These are phyloP conservation scores for Aspidoscelis tigris DNA, from an alignment of 2,113 vertebrate species.

Conservation along the genomic window DNA sequence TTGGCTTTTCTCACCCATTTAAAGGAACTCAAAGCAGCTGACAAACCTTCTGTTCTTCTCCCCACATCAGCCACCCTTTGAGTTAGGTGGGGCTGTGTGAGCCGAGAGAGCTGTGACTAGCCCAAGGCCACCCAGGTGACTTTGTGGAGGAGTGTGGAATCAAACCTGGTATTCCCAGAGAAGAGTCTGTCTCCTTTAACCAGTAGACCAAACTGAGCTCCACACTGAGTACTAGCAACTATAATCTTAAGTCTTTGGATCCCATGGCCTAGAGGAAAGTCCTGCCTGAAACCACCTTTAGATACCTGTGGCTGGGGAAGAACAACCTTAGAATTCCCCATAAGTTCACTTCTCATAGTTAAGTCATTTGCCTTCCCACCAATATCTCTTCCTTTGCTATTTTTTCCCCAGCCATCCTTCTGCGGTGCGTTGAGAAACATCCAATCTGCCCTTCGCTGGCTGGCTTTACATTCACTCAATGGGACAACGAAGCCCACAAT, in stretches of 20 bases:
- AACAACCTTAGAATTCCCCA: neutral
- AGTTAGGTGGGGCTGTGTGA: too few species aligned
- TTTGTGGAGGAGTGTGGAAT: too few species aligned
- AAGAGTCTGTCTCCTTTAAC: neutral
- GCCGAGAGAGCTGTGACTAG: too few species aligned
- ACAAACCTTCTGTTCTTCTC: too few species aligned
- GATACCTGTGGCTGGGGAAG: neutral
- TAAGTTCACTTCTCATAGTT: neutral
- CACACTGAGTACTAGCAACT: neutral
- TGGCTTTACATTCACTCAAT: slow-evolving; percentile 88
- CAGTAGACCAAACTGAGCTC: neutral
- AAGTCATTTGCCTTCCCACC: too few species aligned
- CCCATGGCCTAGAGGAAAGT: neutral
- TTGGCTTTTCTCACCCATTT: too few species aligned
- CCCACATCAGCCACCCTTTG: too few species aligned
- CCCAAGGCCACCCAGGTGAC: too few species aligned
- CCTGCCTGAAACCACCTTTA: neutral
- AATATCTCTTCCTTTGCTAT: neutral
- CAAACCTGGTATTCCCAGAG: too few species aligned
- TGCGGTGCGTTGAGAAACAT: slow-evolving; percentile 77
- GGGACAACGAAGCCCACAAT: slow-evolving; percentile 79
- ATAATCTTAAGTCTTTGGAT: too few species aligned
- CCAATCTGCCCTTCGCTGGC: slow-evolving; percentile 89
- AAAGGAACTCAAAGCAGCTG: too few species aligned
- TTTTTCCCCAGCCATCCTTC: slow-evolving; percentile 75